phyloP scores from a whole-genome alignment of 1,140 invertebrate species.

The Pogonus chalceus region DNA sequence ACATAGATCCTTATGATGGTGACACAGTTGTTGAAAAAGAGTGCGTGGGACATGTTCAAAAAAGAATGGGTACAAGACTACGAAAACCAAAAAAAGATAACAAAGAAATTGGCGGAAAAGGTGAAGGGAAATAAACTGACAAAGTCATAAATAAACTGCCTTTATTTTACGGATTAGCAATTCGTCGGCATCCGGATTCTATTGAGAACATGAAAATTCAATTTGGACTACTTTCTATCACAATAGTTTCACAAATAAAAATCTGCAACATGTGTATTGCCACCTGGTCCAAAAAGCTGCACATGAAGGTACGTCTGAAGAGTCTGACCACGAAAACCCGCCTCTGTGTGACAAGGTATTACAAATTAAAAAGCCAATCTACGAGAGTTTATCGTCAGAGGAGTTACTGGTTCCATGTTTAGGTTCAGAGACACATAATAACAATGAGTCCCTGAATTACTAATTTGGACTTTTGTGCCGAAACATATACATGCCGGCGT shows the following conservation, averaged over 20 bases:
- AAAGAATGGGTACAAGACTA: slow-evolving; percentile 21
- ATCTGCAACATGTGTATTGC: slow-evolving; percentile 21
- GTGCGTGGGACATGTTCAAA: slow-evolving; percentile 23
- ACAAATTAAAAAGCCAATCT: slow-evolving; percentile 11
- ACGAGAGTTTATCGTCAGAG: slow-evolving; percentile 9
- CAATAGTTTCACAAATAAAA: slow-evolving; percentile 19
- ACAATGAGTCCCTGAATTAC: too few relatives aligned
- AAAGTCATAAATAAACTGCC: slow-evolving; percentile 18
- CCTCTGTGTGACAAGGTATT: slow-evolving; percentile 8
- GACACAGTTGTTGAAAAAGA: slow-evolving; percentile 19
- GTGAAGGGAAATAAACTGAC: slow-evolving; percentile 18
- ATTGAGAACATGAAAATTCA: slow-evolving; percentile 21
- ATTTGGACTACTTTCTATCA: slow-evolving; percentile 23
- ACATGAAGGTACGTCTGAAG: not conserved
- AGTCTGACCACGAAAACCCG: slow-evolving; percentile 11
- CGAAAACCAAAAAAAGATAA: slow-evolving; percentile 13
- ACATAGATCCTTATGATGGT: slow-evolving; percentile 15
- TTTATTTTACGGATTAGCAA: slow-evolving; percentile 25
- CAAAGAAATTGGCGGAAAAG: slow-evolving; percentile 15
- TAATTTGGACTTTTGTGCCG: too few relatives aligned
- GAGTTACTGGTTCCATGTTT: slow-evolving; percentile 13
- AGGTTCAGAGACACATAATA: too few relatives aligned
- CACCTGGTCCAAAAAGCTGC: slow-evolving; percentile 20
- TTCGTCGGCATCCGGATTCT: slow-evolving; percentile 20
- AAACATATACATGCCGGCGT: not conserved